Evolutionary conservation across 2,797 vertebrate species (phyloP).

Genomic region (Pseudochirops cupreus): DNA sequence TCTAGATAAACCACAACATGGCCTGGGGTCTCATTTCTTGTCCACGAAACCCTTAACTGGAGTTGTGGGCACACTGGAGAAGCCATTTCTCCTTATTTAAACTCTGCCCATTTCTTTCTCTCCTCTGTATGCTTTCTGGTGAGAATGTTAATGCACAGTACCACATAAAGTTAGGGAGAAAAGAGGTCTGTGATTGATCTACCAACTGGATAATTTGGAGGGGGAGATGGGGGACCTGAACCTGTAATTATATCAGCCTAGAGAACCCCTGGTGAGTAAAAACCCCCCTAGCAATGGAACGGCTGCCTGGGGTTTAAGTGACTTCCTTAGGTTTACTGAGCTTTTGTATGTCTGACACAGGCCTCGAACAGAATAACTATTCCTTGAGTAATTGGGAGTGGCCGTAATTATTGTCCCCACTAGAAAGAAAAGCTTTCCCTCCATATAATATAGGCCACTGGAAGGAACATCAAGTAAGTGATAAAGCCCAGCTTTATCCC

Average conservation of each 20-base stretch:
- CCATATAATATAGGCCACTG: slow-evolving; percentile 52
- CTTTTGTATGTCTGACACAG: not conserved
- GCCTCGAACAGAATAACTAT: not conserved
- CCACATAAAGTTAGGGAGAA: not conserved
- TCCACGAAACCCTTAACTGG: not conserved
- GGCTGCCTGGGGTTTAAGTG: not conserved
- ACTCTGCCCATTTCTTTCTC: not conserved
- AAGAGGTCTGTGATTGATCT: not conserved
- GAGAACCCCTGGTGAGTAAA: not conserved
- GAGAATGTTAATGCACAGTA: not conserved
- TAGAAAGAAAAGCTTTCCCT: slow-evolving; percentile 54
- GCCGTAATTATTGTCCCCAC: slow-evolving; percentile 50
- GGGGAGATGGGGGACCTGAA: not conserved
- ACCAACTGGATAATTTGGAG: not conserved
- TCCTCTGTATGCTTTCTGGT: not conserved
- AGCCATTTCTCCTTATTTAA: not conserved
- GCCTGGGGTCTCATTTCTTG: rapidly evolving
- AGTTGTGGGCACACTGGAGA: not conserved
- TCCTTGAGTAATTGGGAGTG: slow-evolving; percentile 29
- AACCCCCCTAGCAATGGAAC: not conserved
- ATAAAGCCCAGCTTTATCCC: slow-evolving; percentile 64
- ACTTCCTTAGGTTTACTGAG: not conserved
- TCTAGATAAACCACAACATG: not conserved
- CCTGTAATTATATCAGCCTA: not conserved
- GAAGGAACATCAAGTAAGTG: slow-evolving; percentile 56